Evolutionary conservation across 2,888 invertebrate species (phyloP), one percentile per base, ranked within the genome.

Genomic region (Tetramorium bicarinatum): DNA sequence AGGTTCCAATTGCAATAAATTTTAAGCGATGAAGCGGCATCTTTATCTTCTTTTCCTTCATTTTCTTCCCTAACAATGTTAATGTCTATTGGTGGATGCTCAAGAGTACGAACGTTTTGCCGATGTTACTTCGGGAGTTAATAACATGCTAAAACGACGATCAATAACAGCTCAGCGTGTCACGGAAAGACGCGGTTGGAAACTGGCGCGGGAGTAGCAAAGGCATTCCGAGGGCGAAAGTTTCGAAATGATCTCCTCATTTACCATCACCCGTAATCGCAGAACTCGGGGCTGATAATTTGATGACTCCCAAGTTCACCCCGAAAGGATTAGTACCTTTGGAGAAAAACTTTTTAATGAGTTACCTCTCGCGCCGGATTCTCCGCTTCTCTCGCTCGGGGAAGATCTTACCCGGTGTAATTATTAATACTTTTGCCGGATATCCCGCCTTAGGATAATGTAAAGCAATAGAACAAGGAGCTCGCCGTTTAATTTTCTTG

Each of bases 321-420:
- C 79, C 64, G 38, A 64, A 84, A 74, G 80, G 84, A 82, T 87
- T 88, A 85, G 69, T 66, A 62, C 76, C 71, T 76, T 83, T 74
- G 59, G 64, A 47, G 81, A 79, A 84, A 74, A 88, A 89, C 85
- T 89, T 89, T 85, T 85, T 86, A 86, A 88, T 84, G 87, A 88
- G 85, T 86, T 83, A 84, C 56, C 66, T n/a, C 49, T 13, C 25
- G n/a, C 29, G 18, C 34, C 49, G 13, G 11, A 8, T 25, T 44
- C 29, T 34, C 4, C 29, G 29, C 56, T 54, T 44, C 21, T 64
- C 8, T 25, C 69, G 47, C 18, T 21, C 56, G 13, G 66, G 18
- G 62, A 74, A 71, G 75, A 59, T 83, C 72, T 82, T 79, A 44
- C 67, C 71, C 54, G 41, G 59, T 64, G 71, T 61, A 84, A 86